A percentile compares a stretch with the other conserved stretches of the same genome.
Evolutionary conservation across 1,140 invertebrate genomes (phyloP).

Genomic region (Drosophila repletoides): DNA sequence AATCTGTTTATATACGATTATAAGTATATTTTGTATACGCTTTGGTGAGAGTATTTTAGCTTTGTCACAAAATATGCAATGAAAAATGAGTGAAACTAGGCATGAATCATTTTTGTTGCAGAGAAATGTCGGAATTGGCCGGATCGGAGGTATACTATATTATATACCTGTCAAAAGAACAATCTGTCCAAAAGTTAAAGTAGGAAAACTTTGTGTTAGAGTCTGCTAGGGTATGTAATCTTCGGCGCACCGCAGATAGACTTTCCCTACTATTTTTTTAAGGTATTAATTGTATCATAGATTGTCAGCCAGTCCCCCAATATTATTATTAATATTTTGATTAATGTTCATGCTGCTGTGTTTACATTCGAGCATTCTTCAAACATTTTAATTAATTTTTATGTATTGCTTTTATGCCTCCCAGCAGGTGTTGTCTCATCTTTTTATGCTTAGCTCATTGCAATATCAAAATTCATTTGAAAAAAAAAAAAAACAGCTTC

Average conservation of each 20-base stretch:
- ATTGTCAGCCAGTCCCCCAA: slow-evolving; percentile 3
- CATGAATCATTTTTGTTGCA: too few species aligned
- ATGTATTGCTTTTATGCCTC: slow-evolving; percentile 7
- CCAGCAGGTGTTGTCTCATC: slow-evolving; percentile 34
- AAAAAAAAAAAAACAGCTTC: slow-evolving; percentile 8
- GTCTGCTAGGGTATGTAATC: too few species aligned
- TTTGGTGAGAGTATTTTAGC: too few species aligned
- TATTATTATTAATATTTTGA: slow-evolving; percentile 18
- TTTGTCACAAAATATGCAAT: too few species aligned
- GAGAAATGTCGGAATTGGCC: too few species aligned
- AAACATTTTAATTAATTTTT: slow-evolving; percentile 35
- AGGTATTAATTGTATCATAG: slow-evolving; percentile 22
- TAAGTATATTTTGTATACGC: slow-evolving; percentile 14
- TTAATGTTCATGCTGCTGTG: slow-evolving; percentile 31
- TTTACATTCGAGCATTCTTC: neutral
- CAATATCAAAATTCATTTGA: slow-evolving; percentile 15
- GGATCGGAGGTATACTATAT: too few species aligned
- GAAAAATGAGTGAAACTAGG: too few species aligned
- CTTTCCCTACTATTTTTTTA: neutral
- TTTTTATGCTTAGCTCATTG: slow-evolving; percentile 13
- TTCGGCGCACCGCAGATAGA: too few species aligned
- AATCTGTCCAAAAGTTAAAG: too few species aligned
- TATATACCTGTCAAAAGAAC: too few species aligned
- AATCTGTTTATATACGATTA: too few species aligned
- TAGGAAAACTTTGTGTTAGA: too few species aligned